These are phyloP conservation scores for Agapornis roseicollis DNA, from an alignment of 2,113 vertebrate genomes.

Conservation along the genomic window DNA sequence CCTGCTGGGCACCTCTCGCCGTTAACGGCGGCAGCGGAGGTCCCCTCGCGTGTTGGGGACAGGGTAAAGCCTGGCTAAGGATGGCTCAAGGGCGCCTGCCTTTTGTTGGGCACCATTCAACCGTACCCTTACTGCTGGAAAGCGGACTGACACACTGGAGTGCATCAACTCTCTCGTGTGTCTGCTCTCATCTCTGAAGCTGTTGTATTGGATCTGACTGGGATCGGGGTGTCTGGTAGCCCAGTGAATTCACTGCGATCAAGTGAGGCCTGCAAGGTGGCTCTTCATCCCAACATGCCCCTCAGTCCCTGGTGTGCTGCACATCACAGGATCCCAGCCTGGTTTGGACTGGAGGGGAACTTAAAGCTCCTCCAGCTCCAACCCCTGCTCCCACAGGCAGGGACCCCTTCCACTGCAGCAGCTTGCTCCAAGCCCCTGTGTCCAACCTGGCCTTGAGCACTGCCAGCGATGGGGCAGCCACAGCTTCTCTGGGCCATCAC, in stretches of 20 bases:
- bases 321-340: not conserved
- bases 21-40: not conserved
- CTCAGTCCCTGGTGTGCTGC: not conserved
- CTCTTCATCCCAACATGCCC: not conserved
- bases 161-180: accelerated
- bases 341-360: not conserved
- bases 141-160: not conserved
- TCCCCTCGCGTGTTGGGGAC: not conserved
- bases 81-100: not conserved
- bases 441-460: no score
- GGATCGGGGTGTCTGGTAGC: not conserved
- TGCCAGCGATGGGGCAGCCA: no score
- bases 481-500: no score
- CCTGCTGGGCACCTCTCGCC: not conserved
- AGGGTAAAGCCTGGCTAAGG: not conserved
- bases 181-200: not conserved
- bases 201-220: not conserved
- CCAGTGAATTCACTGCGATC: not conserved
- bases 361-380: no score
- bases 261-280: not conserved
- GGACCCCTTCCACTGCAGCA: no score
- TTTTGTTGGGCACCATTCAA: not conserved
- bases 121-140: not conserved
- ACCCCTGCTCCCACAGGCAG: accelerated
- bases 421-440: no score